Evolutionary conservation across 2,888 invertebrate species (phyloP).

Genomic region (Cyclophora punctaria): DNA sequence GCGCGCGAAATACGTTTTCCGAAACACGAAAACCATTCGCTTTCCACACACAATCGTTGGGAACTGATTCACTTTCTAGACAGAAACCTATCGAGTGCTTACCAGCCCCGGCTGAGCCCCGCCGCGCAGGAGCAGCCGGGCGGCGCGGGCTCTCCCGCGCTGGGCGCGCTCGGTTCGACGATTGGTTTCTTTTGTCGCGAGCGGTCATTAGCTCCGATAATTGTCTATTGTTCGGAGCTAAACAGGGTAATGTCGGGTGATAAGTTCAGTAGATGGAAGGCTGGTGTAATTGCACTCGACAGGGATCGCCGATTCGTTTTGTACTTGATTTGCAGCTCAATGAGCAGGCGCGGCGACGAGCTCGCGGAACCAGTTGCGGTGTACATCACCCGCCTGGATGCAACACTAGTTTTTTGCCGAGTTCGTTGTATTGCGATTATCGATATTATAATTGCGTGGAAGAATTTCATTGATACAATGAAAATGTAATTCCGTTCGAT

Average conservation of each 20-base stretch:
- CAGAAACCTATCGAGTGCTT: slow-evolving; percentile 34
- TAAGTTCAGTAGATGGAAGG: slow-evolving; percentile 20
- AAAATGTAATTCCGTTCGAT: too few species aligned
- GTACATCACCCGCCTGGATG: not conserved
- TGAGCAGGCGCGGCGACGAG: not conserved
- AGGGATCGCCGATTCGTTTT: slow-evolving; percentile 2
- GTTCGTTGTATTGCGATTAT: too few species aligned
- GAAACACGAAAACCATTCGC: slow-evolving; percentile 29
- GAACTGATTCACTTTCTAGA: slow-evolving; percentile 51
- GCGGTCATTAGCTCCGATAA: slow-evolving; percentile 33
- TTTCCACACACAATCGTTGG: slow-evolving; percentile 54
- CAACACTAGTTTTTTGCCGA: too few species aligned
- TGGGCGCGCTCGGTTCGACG: slow-evolving; percentile 24
- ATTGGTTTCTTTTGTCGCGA: slow-evolving; percentile 42
- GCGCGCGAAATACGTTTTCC: slow-evolving; percentile 45
- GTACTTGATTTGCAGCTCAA: slow-evolving; percentile 3
- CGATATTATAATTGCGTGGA: too few species aligned
- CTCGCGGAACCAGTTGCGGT: not conserved
- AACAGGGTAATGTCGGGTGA: slow-evolving; percentile 25
- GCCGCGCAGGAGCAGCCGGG: not conserved
- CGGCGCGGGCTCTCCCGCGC: slow-evolving; percentile 3
- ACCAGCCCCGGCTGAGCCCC: slow-evolving; percentile 21
- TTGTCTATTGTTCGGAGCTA: slow-evolving; percentile 34
- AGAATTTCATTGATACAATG: too few species aligned
- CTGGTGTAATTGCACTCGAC: not conserved